Base-by-base conservation (phyloP, 2,888 invertebrate genomes). In the Euplagia quadripunctaria region DNA sequence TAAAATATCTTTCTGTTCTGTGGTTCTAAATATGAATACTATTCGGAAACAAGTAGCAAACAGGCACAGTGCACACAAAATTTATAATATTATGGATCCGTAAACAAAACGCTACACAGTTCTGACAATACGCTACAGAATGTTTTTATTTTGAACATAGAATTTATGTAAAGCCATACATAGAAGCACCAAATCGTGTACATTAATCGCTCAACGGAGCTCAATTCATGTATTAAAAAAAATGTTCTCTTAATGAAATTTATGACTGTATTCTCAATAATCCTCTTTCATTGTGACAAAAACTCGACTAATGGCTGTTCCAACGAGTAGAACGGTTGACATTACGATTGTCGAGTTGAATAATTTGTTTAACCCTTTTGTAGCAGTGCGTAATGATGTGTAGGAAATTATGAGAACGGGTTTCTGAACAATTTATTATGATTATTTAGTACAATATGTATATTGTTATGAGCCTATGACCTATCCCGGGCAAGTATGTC, bases 281-380 rank as follows among this genome's bases (percentile, higher is more conserved):
- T 71, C 17, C 55, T 49, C 58, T 52, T 49, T 58, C 65, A 71
- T 71, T 71, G 71, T 64, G 43, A 70, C 70, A 75, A 75, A 75
- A 75, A 69, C 72, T 63, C 67, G 72, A 72, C 70, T 72, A 75
- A 72, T 72, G 69, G 66, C 68, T 63, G 69, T 52, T 20, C n/a
- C 12, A 64, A 68, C 17, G 55, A 72, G 63, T 66, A 64, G 68
- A 75, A 58, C 70, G 73, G 68, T 72, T 82, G 83, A 80, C 71
- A 76, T 79, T 75, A 71, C 71, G 74, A 79, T 77, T 80, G 75
- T 76, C 73, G 71, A 31, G 51, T 73, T 74, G 72, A 76, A 74
- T 83, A 79, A 83, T 80, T 82, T 79, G 49, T 74, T 78, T 69
- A 71, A 79, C 81, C 79, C 79, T 81, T 82, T 77, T 75, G 72